Conservation (phyloP, 2,113 vertebrate species). For the Zonotrichia leucophrys region DNA sequence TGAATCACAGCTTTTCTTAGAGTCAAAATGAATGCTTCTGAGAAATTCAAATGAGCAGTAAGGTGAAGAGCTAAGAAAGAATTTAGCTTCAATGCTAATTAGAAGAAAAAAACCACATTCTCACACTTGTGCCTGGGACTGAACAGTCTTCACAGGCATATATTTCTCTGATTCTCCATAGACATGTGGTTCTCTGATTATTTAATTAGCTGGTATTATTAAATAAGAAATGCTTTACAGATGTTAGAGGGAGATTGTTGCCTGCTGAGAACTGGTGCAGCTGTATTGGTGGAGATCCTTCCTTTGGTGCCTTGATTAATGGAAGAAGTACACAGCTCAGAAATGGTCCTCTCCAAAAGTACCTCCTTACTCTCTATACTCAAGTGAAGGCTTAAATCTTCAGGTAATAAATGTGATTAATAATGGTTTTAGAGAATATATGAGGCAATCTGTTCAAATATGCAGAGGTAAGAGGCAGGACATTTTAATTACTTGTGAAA, state of each 20-base stretch:
- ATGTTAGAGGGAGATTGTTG: neutral
- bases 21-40: neutral
- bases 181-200: conserved; percentile 2
- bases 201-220: conserved; percentile 38
- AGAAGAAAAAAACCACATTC: neutral
- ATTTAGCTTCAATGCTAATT: neutral
- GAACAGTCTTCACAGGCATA: neutral
- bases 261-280: neutral
- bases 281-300: neutral
- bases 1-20: neutral
- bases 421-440: neutral
- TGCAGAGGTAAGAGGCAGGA: neutral
- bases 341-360: neutral
- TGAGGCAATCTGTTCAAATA: neutral
- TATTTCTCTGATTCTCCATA: neutral
- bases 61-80: conserved; percentile 43
- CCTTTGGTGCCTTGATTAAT: neutral
- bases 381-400: neutral
- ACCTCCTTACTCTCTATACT: neutral
- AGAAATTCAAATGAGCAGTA: conserved; percentile 4
- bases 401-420: neutral
- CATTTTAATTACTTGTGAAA: neutral
- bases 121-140: neutral
- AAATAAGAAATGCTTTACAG: conserved; percentile 27
- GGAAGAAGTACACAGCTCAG: neutral